phyloP scores from a whole-genome alignment of 2,113 vertebrate species.

The Octodon degus region DNA sequence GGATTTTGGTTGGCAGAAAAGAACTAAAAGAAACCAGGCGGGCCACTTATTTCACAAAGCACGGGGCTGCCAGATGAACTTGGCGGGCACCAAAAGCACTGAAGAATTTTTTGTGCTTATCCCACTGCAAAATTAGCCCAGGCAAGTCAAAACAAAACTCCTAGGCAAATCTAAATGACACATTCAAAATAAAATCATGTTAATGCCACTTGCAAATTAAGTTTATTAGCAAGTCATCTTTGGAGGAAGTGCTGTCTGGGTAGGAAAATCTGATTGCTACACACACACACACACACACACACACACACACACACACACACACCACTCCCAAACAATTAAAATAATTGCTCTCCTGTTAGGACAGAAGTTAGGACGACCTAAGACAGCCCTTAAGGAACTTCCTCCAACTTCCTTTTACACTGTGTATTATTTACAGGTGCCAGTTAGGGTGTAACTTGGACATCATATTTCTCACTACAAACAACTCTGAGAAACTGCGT shows the following conservation, averaged over 20 bases:
- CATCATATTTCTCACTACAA: conserved; percentile 82
- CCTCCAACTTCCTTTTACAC: conserved; percentile 65
- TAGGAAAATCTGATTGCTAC: conserved; percentile 55
- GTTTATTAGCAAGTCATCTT: conserved; percentile 77
- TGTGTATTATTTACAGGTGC: conserved; percentile 74
- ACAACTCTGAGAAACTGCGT: conserved; percentile 82
- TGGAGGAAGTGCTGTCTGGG: conserved; percentile 59
- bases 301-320: too few relatives aligned
- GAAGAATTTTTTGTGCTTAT: conserved; percentile 46
- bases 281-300: not conserved
- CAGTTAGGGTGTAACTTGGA: conserved; percentile 73
- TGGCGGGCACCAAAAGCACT: conserved; percentile 26
- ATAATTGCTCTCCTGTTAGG: not conserved
- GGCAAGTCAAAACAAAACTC: conserved; percentile 69
- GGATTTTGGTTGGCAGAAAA: conserved; percentile 67
- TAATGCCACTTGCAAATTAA: conserved; percentile 61
- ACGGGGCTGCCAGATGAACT: conserved; percentile 58
- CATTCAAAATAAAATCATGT: conserved; percentile 75
- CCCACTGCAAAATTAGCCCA: conserved; percentile 55
- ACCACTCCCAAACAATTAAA: not conserved
- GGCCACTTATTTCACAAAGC: conserved; percentile 66
- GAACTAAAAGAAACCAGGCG: conserved; percentile 69
- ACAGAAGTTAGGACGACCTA: conserved; percentile 52
- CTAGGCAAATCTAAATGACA: conserved; percentile 77
- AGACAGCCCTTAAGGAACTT: conserved; percentile 32